Evolutionary conservation across 1,140 invertebrate species (phyloP), one percentile per base, ranked within the genome.

Genomic region (Brachionus calyciflorus): DNA sequence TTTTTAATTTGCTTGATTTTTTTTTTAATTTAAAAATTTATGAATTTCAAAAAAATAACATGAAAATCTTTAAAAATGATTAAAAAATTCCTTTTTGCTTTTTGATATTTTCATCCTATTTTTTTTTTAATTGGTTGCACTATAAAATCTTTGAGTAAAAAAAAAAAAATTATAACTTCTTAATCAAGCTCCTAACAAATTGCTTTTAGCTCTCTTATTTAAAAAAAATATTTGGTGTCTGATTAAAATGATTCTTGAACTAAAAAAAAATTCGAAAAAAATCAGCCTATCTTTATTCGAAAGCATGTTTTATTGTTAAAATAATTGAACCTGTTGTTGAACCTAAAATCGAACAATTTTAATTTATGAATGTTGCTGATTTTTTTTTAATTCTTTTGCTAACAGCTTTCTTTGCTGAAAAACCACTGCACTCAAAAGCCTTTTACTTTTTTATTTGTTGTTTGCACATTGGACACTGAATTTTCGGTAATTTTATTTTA

Each of bases 21-120:
- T 30, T 60, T 30, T 26, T 33, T 33, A 1, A 60, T 14, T 60
- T n/a, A 60, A 33, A 60, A 60, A 60, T 60, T 55, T 55, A 26
- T 55, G 0, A 37, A 30, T 60, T 60, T 4, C 12, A 24, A 24
- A 24, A 53, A 9, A 10, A 10, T 24, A 53, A 53, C 6, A 17
- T n/a, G 3, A 48, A 5, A 5, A 48, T 53, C 14, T 10, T 26
- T 10, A 53, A 53, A 53, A 24, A 10, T 49, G 19, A 51, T n/a
- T 55, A 28, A 28, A 26, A 55, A 55, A 55, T 55, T 55, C 51
- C 51, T 55, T 55, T 55, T 55, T 55, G 51, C 51, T 44, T 44
- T 55, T 55, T 55, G 53, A n/a, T n/a, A n/a, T n/a, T n/a, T n/a
- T n/a, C n/a, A n/a, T n/a, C n/a, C n/a, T n/a, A n/a, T n/a, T n/a